Conservation (phyloP, 2,113 vertebrate species). For the Xerus inauris region DNA sequence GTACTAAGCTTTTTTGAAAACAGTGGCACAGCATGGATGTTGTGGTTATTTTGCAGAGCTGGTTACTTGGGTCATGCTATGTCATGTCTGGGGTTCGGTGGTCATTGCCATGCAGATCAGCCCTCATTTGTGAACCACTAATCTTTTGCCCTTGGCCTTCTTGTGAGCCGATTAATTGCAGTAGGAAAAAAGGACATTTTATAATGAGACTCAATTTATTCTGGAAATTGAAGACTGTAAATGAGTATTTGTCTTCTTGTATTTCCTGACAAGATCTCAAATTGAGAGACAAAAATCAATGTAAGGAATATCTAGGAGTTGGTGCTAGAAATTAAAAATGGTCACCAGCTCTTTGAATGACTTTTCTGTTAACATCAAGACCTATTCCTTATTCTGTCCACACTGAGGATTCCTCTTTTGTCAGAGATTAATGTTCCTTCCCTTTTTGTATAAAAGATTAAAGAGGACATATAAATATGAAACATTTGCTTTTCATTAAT, state of each 20-base stretch:
- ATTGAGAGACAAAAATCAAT: constrained; percentile 62
- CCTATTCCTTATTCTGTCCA: neutral
- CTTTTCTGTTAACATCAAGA: constrained; percentile 15
- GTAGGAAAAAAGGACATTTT: constrained; percentile 38
- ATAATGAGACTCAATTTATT: constrained; percentile 66
- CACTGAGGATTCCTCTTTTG: neutral
- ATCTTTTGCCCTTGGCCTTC: constrained; percentile 16
- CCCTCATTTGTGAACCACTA: neutral
- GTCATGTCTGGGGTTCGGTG: neutral
- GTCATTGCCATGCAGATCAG: neutral
- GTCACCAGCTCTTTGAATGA: constrained; percentile 40
- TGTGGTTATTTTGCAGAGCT: neutral
- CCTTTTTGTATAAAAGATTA: constrained; percentile 62
- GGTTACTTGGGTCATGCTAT: neutral
- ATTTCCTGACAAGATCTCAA: constrained; percentile 64
- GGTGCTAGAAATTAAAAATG: constrained; percentile 48
- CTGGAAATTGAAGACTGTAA: constrained; percentile 57
- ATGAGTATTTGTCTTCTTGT: constrained; percentile 55
- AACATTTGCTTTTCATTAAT: constrained; percentile 68
- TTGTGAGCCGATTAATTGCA: constrained; percentile 55
- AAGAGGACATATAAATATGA: constrained; percentile 59
- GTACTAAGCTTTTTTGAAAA: neutral
- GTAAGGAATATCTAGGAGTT: constrained; percentile 37
- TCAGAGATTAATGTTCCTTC: constrained; percentile 62
- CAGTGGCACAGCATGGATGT: neutral